Evolutionary conservation across 2,113 vertebrate species (phyloP).

Genomic region (Oncorhynchus mykiss): DNA sequence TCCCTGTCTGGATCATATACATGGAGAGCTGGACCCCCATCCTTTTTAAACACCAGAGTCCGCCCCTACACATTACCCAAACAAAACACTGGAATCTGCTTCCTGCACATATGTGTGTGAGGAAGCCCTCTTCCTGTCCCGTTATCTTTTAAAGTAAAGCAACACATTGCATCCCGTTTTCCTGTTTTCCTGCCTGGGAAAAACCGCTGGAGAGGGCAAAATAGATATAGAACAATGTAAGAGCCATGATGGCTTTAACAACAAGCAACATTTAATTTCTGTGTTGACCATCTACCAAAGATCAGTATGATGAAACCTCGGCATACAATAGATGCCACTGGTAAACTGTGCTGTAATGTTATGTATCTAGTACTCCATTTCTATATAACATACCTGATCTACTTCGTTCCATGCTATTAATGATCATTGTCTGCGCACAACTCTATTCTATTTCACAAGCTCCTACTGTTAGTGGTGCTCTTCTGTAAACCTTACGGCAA

Average conservation of each 20-base stretch:
- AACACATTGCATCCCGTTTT: slow-evolving; percentile 48
- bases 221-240: slow-evolving; percentile 26
- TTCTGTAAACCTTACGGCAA: not conserved
- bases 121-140: slow-evolving; percentile 45
- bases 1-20: slow-evolving; percentile 15
- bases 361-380: not conserved
- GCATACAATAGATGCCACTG: not conserved
- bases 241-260: not conserved
- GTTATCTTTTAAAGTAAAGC: slow-evolving; percentile 46
- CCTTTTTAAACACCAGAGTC: slow-evolving; percentile 4
- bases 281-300: slow-evolving; percentile 4
- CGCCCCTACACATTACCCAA: slow-evolving; percentile 18
- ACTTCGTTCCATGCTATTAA: not conserved
- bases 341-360: not conserved
- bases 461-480: not conserved
- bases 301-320: not conserved
- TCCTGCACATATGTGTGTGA: slow-evolving; percentile 40
- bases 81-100: slow-evolving; percentile 30
- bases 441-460: not conserved
- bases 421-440: not conserved
- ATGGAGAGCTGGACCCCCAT: not conserved
- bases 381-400: not conserved
- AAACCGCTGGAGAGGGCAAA: slow-evolving; percentile 12
- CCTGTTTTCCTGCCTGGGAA: slow-evolving; percentile 47
- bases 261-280: not conserved